Evolutionary conservation across 2,888 invertebrate species (phyloP), one percentile per base, ranked within the genome.

Genomic region (Netelia melanura): DNA sequence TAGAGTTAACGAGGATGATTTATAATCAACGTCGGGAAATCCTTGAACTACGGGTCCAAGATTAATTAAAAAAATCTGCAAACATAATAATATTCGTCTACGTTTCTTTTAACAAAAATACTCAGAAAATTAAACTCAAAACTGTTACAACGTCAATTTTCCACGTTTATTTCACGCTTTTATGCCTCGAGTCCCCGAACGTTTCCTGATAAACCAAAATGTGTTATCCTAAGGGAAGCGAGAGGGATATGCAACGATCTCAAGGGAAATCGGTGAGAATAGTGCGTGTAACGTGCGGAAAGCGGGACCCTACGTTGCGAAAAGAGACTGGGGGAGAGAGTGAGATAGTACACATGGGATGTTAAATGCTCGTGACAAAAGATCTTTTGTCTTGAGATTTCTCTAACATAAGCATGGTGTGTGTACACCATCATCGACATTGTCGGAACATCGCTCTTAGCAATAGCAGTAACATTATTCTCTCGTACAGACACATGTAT

Each of bases 301-400:
- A 48, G 48, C 14, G 3, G 48, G 48, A 3, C 48, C 38, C 38
- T 38, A 48, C 14, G 14, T 14, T 48, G 48, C 14, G 48, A 10
- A 3, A 48, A 48, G 48, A 48, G 48, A 48, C 48, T 14, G 14
- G 1, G 6, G 14, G 14, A 6, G 38, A 48, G 48, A 48, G 11
- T 14, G 48, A 21, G 58, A 58, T 21, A 21, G 58, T 9, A 58
- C 21, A 58, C 21, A 58, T 21, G 83, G 74, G 61, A 52, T 8
- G 21, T n/a, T 54, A 56, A 25, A 70, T 72, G 81, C 64, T 79
- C 74, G 61, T 84, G 86, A 87, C 87, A 86, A 86, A 38, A 87
- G 87, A 86, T 86, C 87, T 84, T 87, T 87, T 87, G 87, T 87
- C 83, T 80, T 74, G 79, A 72, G 79, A 80, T 85, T 85, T 79